Percentiles rank a stretch among this genome's conserved stretches.
Evolutionary conservation across 2,113 vertebrate species (phyloP).

Genomic region (Xyliphius kryptos): DNA sequence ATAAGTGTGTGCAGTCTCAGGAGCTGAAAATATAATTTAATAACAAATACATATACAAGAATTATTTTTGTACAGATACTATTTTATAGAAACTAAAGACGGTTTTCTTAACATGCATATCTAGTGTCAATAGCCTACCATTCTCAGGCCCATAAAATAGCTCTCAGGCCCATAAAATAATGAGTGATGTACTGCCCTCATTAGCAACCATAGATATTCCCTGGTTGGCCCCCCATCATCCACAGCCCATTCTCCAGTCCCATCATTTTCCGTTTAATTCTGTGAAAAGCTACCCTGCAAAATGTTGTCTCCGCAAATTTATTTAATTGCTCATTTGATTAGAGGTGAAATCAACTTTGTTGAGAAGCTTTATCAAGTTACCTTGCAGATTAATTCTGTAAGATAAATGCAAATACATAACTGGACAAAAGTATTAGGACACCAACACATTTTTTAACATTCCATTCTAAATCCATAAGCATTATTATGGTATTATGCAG

Average conservation of each 20-base stretch:
- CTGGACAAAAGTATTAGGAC: too few relatives aligned
- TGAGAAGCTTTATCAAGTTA: too few relatives aligned
- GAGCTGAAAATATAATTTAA: slow-evolving; percentile 8
- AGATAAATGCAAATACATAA: too few relatives aligned
- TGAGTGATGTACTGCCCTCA: slow-evolving; percentile 5
- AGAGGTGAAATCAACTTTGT: neutral
- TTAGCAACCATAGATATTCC: slow-evolving; percentile 13
- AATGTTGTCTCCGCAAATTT: slow-evolving; percentile 10
- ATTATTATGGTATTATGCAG: too few relatives aligned
- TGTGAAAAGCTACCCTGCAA: neutral
- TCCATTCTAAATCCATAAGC: too few relatives aligned
- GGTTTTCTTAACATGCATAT: too few relatives aligned
- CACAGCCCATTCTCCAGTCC: slow-evolving; percentile 15
- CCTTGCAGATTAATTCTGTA: too few relatives aligned
- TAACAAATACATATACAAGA: too few relatives aligned
- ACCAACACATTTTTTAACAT: too few relatives aligned
- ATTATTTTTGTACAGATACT: too few relatives aligned
- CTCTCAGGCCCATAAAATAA: neutral
- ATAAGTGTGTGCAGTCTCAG: neutral
- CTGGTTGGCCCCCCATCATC: slow-evolving; percentile 18
- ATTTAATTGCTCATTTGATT: slow-evolving; percentile 12
- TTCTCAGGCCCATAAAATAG: too few relatives aligned
- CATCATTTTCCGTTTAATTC: slow-evolving; percentile 10
- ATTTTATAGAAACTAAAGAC: neutral
- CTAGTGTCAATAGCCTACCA: too few relatives aligned